Evolutionary conservation across 1,140 invertebrate genomes (phyloP).

Genomic region (Ruditapes philippinarum): DNA sequence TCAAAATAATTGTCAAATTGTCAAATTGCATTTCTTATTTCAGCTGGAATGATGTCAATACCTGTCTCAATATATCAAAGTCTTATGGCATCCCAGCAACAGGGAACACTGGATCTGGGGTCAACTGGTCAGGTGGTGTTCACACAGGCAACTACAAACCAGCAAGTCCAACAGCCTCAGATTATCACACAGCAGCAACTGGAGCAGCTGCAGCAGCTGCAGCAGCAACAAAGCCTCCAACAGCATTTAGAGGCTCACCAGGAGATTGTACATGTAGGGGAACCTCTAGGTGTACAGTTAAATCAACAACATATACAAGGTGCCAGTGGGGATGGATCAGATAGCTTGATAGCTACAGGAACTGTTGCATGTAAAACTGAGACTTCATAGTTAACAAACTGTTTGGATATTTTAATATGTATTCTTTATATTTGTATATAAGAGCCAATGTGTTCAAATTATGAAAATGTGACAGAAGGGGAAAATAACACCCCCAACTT

Average conservation of each 20-base stretch:
- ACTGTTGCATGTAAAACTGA: conserved; percentile 15
- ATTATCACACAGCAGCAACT: conserved; percentile 42
- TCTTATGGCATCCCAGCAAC: conserved; percentile 16
- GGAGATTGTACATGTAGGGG: conserved; percentile 12
- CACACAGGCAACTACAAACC: conserved; percentile 10
- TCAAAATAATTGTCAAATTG: too few relatives aligned
- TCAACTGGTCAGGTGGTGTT: conserved; percentile 11
- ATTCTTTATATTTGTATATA: too few relatives aligned
- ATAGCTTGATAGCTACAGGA: not conserved
- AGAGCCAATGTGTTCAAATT: too few relatives aligned
- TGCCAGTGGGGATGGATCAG: not conserved
- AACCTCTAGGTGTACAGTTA: not conserved
- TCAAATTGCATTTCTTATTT: not conserved
- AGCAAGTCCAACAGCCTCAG: conserved; percentile 7
- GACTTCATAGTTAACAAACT: not conserved
- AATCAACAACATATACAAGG: not conserved
- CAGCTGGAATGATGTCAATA: conserved; percentile 60
- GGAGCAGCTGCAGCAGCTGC: conserved; percentile 46
- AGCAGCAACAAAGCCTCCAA: conserved; percentile 28
- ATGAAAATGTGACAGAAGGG: too few relatives aligned
- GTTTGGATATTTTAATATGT: not conserved
- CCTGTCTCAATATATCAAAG: conserved; percentile 54
- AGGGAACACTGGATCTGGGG: not conserved
- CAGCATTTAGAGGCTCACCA: conserved; percentile 23
- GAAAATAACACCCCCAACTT: too few relatives aligned